Percentiles rank a stretch among this genome's conserved stretches.
Conservation (phyloP, 2,113 vertebrate genomes). For the Pseudopodoces humilis region DNA sequence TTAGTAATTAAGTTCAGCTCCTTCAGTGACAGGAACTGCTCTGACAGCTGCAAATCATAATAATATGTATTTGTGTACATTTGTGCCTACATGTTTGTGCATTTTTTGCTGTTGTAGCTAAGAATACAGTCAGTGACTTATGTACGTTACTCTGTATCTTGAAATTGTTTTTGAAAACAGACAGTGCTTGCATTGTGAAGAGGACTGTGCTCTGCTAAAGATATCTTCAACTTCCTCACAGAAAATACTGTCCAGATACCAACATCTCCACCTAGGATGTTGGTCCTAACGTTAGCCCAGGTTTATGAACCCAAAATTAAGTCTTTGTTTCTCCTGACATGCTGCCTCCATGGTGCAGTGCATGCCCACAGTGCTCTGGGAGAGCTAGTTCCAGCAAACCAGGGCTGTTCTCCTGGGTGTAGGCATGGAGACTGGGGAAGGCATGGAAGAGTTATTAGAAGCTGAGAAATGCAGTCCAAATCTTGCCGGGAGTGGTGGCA, state of each 20-base stretch:
- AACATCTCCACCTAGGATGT: not conserved
- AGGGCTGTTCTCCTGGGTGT: not conserved
- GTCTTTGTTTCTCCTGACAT: not conserved
- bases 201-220: not conserved
- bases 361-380: not conserved
- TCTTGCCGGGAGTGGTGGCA: not conserved
- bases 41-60: slow-evolving; percentile 38
- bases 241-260: not conserved
- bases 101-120: slow-evolving; percentile 4
- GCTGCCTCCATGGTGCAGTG: not conserved
- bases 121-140: not conserved
- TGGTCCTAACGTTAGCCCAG: not conserved
- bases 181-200: not conserved
- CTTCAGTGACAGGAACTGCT: not conserved
- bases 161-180: not conserved
- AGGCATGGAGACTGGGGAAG: not conserved
- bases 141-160: not conserved
- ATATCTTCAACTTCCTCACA: not conserved
- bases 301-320: not conserved
- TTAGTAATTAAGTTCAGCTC: slow-evolving; percentile 35
- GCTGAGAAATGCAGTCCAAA: not conserved
- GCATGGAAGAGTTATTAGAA: not conserved
- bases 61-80: not conserved
- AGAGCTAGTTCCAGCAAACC: not conserved
- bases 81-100: not conserved